These are phyloP conservation scores for Ischnura elegans DNA, from an alignment of 2,888 invertebrate species.

Conservation along the genomic window DNA sequence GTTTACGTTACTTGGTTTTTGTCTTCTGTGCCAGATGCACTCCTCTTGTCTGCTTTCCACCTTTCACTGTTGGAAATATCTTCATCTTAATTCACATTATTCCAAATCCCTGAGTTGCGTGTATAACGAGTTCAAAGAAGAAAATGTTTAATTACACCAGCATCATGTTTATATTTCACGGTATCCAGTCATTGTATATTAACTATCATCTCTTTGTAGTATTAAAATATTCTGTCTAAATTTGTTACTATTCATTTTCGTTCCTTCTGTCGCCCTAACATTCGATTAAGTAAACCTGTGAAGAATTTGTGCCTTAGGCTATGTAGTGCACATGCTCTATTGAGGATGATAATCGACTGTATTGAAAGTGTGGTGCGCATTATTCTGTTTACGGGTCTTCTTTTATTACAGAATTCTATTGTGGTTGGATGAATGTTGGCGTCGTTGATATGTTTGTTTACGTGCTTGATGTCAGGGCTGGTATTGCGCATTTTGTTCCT, in stretches of 20 bases:
- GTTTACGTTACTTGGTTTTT: slow-evolving; percentile 40
- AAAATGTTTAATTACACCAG: slow-evolving; percentile 50
- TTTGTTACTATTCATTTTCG: slow-evolving; percentile 55
- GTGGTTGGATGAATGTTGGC: too few species aligned
- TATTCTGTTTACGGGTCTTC: too few species aligned
- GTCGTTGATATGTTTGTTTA: too few species aligned
- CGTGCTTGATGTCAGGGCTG: too few species aligned
- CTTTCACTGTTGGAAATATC: slow-evolving; percentile 19
- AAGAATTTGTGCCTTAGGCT: too few species aligned
- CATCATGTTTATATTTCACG: slow-evolving; percentile 58
- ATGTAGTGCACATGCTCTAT: too few species aligned
- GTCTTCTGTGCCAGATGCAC: slow-evolving; percentile 53
- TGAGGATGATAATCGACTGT: too few species aligned
- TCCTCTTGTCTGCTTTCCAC: background rate
- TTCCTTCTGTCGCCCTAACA: slow-evolving; percentile 13
- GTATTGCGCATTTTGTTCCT: too few species aligned
- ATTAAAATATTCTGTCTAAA: slow-evolving; percentile 67
- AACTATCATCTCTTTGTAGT: slow-evolving; percentile 59
- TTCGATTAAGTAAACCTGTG: too few species aligned
- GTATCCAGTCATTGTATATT: slow-evolving; percentile 60
- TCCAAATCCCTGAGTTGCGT: slow-evolving; percentile 41
- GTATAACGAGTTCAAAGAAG: slow-evolving; percentile 23
- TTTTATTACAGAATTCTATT: too few species aligned
- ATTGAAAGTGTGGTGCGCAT: too few species aligned
- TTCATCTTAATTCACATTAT: slow-evolving; percentile 47